Conservation (phyloP, 1,140 invertebrate species). For the Trachymyrmex cornetzi region DNA sequence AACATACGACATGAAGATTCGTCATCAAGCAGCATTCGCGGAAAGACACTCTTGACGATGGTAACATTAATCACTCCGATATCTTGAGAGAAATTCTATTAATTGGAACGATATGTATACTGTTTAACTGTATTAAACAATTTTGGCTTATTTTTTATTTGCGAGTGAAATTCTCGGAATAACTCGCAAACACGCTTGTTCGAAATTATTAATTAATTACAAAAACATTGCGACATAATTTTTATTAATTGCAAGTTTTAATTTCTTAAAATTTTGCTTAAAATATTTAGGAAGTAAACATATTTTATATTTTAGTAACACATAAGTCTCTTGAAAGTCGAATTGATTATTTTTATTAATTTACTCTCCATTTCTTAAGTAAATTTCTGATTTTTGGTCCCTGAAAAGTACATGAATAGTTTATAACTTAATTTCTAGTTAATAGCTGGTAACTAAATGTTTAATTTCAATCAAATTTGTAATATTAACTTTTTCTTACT, state of each 20-base stretch:
- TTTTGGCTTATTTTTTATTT: not conserved
- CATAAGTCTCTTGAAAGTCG: not conserved
- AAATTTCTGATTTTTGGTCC: not conserved
- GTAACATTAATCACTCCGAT: slow-evolving; percentile 8
- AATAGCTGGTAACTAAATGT: not conserved
- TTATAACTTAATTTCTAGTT: not conserved
- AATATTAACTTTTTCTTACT: not conserved
- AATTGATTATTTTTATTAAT: not conserved
- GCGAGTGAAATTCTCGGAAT: not conserved
- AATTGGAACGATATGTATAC: not conserved
- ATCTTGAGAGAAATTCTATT: slow-evolving; percentile 2
- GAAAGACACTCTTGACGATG: slow-evolving; percentile 25
- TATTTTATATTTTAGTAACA: not conserved
- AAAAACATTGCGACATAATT: not conserved
- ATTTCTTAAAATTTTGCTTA: not conserved
- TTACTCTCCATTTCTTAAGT: not conserved
- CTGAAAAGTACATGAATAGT: not conserved
- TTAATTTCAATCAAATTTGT: not conserved
- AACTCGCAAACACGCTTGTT: not conserved
- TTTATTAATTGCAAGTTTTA: slow-evolving; percentile 1
- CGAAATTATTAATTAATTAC: slow-evolving; percentile 3
- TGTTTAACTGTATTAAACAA: not conserved
- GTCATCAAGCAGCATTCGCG: slow-evolving; percentile 5
- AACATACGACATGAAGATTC: slow-evolving; percentile 7
- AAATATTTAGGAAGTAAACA: not conserved